Conservation (phyloP, 35 echinoderm and acorn worm genomes). For the Lytechinus variegatus region DNA sequence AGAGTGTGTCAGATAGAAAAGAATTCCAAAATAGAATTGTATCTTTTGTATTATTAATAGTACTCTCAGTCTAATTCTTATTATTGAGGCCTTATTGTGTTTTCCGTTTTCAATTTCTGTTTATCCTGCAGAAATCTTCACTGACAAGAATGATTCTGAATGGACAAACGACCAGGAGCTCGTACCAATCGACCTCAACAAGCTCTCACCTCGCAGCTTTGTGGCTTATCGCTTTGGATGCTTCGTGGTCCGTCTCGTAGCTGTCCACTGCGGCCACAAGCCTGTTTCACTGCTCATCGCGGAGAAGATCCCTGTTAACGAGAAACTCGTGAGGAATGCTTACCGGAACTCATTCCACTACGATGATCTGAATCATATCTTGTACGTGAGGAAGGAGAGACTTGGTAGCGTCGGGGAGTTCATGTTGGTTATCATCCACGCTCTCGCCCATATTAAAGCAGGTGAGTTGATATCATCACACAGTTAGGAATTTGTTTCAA, state of each 20-base stretch:
- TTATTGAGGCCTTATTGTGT: no score
- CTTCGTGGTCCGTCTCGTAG: conserved; percentile 76
- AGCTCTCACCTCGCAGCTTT: conserved; percentile 81
- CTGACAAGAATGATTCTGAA: conserved; percentile 73
- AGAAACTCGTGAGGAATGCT: conserved; percentile 72
- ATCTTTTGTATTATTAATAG: no score
- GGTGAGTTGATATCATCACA: conserved; percentile 33
- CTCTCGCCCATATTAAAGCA: conserved; percentile 91
- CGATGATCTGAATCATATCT: conserved; percentile 78
- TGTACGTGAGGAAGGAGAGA: conserved; percentile 77
- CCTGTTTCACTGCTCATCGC: conserved; percentile 88
- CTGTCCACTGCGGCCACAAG: conserved; percentile 67
- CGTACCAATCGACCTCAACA: conserved; percentile 84
- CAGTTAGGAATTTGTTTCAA: no score
- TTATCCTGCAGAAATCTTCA: conserved; percentile 66
- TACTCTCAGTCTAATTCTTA: no score
- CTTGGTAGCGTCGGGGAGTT: conserved; percentile 87
- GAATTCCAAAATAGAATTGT: no score
- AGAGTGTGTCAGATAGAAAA: no score
- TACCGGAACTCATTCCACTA: conserved; percentile 96
- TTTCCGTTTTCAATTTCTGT: background rate
- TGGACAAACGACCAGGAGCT: conserved; percentile 84
- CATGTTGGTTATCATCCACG: conserved; percentile 85
- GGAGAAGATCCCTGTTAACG: conserved; percentile 84
- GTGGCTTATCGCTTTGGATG: conserved; percentile 93